Evolutionary conservation across 2,797 vertebrate genomes (phyloP).

Genomic region (Gadopsis bispinosus): DNA sequence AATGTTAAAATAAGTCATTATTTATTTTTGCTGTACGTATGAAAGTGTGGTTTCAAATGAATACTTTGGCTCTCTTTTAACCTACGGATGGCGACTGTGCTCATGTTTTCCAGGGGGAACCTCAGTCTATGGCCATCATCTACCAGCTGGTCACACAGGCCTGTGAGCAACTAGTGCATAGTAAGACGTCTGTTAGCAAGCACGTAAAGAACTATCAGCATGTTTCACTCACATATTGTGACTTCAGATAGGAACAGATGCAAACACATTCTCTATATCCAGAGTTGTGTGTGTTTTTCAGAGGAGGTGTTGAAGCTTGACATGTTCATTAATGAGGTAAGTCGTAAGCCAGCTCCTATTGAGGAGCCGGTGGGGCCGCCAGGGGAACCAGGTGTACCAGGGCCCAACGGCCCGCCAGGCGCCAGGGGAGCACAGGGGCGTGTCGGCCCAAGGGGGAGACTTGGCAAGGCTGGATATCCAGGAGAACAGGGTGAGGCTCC

Average conservation of each 20-base stretch:
- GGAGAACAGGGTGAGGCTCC: constrained; percentile 84
- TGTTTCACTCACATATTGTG: neutral
- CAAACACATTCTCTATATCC: constrained; percentile 6
- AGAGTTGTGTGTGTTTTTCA: constrained; percentile 55
- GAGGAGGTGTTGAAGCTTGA: constrained; percentile 87
- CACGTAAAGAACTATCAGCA: neutral
- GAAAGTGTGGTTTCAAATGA: neutral
- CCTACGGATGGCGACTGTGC: neutral
- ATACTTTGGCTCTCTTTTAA: neutral
- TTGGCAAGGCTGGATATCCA: constrained; percentile 84
- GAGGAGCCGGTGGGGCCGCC: constrained; percentile 85
- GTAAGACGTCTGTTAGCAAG: constrained; percentile 72
- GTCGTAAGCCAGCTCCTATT: constrained; percentile 83
- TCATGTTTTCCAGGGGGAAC: constrained; percentile 88
- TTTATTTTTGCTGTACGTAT: neutral
- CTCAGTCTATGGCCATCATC: constrained; percentile 91
- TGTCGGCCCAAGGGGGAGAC: constrained; percentile 75
- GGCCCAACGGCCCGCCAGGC: constrained; percentile 82
- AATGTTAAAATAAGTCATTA: neutral
- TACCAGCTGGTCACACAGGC: constrained; percentile 94
- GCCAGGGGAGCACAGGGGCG: constrained; percentile 76
- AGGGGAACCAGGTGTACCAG: constrained; percentile 86
- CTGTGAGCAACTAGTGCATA: constrained; percentile 93
- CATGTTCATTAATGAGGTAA: constrained; percentile 83
- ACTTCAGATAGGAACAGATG: neutral